Evolutionary conservation across 2,888 invertebrate species (phyloP), one percentile per base, ranked within the genome.

Genomic region (Dioctria rufipes): DNA sequence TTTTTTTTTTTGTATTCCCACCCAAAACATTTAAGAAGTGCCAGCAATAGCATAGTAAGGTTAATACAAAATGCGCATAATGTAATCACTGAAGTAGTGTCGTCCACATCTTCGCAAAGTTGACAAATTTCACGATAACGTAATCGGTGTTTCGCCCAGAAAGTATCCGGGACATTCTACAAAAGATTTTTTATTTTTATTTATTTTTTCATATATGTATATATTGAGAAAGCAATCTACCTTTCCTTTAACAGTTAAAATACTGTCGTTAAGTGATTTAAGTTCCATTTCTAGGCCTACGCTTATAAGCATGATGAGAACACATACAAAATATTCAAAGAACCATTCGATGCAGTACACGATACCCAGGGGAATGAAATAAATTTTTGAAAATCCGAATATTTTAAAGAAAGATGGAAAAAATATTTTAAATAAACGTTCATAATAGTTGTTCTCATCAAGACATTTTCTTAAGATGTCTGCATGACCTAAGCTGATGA

Each of bases 251-350:
- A 90, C 88, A 4, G 88, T 87, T 37, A 88, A 86, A 39, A 92
- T 86, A 77, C 90, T 88, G 25, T 88, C 87, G 83, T 94, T 94
- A 4, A 94, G 87, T 85, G 93, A 92, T 54, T 90, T 90, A 84
- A 94, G 95, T 73, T 92, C 90, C 3, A 92, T 91, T 0, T 93
- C 88, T 69, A 95, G 86, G 0, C 94, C 93, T 86, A 93, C 90
- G 86, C 94, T 94, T 25, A 94, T 90, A n/a, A 94, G 86, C 85
- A 94, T 94, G 39, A 95, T 25, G 25, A 92, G 84, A 94, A 92
- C 73, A 94, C 87, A 85, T 94, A 94, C 87, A 93, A 93, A 82
- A 25, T 25, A 25, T 25, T 25, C 25, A 25, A 25, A 25, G 25
- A 25, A 25, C 25, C 25, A 25, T 25, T 25, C 25, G 25, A 25